Percentiles rank a stretch among this genome's conserved stretches.
These are phyloP conservation scores for Myotis myotis DNA, from an alignment of 2,797 vertebrate genomes.

Conservation along the genomic window DNA sequence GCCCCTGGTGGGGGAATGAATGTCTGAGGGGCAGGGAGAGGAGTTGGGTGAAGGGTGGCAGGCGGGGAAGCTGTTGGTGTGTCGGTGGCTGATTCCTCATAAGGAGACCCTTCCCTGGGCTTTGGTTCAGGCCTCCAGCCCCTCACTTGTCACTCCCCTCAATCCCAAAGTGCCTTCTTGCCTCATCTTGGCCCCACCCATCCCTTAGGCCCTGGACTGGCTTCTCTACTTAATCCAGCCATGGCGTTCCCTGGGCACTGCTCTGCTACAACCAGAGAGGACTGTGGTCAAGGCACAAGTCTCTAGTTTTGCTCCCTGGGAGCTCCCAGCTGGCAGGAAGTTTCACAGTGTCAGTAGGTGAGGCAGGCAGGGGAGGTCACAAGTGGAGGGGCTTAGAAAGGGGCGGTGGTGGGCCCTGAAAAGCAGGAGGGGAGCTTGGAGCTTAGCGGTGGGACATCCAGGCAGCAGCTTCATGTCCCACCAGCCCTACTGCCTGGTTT, in stretches of 20 bases:
- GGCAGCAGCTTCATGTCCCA: background rate
- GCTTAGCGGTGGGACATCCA: background rate
- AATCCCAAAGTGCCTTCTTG: background rate
- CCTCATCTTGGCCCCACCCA: background rate
- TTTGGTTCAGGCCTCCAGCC: background rate
- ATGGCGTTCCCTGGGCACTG: background rate
- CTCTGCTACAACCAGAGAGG: background rate
- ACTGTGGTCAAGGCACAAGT: background rate
- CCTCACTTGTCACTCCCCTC: background rate
- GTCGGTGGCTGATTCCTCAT: background rate
- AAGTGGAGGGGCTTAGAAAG: background rate
- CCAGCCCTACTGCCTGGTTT: background rate
- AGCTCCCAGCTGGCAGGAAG: constrained; percentile 3
- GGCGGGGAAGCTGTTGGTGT: background rate
- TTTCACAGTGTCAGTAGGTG: background rate
- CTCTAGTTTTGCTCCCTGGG: background rate
- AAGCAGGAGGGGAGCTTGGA: background rate
- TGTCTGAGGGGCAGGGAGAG: constrained; percentile 32
- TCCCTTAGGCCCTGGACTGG: background rate
- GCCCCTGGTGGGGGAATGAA: constrained; percentile 35
- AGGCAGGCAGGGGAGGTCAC: background rate
- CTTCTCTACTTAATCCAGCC: background rate
- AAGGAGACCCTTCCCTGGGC: background rate
- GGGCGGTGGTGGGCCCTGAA: background rate
- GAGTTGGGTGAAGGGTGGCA: background rate